Conservation (phyloP, 2,113 vertebrate genomes). For the Eira barbara region DNA sequence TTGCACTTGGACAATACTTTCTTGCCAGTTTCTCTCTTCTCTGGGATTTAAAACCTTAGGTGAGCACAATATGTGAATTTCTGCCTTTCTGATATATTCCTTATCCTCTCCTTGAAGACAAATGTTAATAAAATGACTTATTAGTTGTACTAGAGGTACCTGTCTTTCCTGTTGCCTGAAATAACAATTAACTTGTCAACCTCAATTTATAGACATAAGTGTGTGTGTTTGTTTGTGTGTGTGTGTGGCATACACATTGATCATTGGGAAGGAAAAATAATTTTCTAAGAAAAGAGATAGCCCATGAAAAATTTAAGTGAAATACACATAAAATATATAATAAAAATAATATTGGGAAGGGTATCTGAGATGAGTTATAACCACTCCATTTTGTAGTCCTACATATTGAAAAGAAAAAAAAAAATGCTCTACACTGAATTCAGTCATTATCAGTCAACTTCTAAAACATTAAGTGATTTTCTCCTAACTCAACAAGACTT, state of each 20-base stretch:
- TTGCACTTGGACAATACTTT: neutral
- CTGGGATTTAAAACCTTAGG: neutral
- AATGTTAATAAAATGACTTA: neutral
- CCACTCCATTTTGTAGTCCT: neutral
- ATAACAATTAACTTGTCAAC: neutral
- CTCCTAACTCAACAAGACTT: neutral
- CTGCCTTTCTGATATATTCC: neutral
- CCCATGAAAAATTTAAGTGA: neutral
- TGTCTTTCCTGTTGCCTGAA: neutral
- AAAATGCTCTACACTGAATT: slow-evolving; percentile 7
- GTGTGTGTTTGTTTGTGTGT: neutral
- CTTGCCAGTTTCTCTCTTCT: neutral
- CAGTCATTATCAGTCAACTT: slow-evolving; percentile 3
- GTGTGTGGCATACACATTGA: neutral
- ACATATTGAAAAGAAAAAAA: neutral
- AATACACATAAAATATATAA: neutral
- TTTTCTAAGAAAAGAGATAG: neutral
- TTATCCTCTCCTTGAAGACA: neutral
- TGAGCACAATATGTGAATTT: neutral
- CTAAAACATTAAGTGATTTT: neutral
- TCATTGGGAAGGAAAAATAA: neutral
- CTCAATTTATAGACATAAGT: neutral
- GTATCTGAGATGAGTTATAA: neutral
- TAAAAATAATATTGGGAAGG: neutral
- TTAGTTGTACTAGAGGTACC: neutral